phyloP scores from a whole-genome alignment of 2,113 vertebrate genomes.

The Tauraco erythrolophus region DNA sequence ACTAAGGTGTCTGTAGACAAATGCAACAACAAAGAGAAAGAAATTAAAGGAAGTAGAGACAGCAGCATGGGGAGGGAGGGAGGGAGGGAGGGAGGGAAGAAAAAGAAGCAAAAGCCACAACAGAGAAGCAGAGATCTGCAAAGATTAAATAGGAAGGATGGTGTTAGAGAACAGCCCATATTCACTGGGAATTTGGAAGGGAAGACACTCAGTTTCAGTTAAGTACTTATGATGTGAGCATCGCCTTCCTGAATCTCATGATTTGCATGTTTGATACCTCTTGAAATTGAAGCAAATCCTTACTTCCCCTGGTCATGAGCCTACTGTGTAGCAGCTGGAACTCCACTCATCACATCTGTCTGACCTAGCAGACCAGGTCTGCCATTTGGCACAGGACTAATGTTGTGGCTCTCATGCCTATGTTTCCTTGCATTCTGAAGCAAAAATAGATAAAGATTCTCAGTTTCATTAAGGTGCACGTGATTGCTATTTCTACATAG shows the following conservation, averaged over 20 bases:
- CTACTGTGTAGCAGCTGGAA: neutral
- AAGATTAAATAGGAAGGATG: neutral
- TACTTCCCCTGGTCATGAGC: neutral
- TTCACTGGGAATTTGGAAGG: neutral
- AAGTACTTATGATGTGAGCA: neutral
- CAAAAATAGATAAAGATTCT: neutral
- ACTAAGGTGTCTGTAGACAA: neutral
- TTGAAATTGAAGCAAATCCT: neutral
- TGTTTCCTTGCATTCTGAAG: neutral
- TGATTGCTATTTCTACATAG: neutral
- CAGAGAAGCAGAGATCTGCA: neutral
- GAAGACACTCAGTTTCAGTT: neutral
- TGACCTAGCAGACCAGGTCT: neutral
- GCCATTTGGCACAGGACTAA: neutral
- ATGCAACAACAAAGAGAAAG: neutral
- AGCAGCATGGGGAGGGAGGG: neutral
- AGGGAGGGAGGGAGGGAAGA: too few species aligned
- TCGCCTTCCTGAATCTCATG: neutral
- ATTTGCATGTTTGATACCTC: neutral
- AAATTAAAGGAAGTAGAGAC: neutral
- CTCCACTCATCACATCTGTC: neutral
- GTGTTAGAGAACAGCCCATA: neutral
- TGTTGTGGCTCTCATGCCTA: neutral
- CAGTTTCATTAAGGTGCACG: neutral
- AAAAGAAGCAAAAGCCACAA: neutral